Evolutionary conservation across 2,113 vertebrate genomes (phyloP).

Genomic region (Mungos mungo): DNA sequence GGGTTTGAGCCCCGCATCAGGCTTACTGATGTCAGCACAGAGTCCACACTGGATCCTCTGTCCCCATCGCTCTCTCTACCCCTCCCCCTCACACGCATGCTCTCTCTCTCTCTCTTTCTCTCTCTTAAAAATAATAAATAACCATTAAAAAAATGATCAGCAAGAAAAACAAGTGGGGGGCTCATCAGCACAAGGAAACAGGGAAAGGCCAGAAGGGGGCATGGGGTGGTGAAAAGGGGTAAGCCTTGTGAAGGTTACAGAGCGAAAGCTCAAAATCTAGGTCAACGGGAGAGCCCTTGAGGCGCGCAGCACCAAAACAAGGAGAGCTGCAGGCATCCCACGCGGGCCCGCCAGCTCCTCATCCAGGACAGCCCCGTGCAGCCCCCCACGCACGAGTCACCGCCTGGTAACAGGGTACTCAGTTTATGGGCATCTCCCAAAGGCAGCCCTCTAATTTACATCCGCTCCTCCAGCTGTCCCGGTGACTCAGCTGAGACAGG

Average conservation of each 20-base stretch:
- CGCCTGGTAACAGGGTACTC: not conserved
- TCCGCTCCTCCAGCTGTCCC: not conserved
- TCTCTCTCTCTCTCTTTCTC: too few relatives aligned
- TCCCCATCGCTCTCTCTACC: too few relatives aligned
- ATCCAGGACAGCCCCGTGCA: not conserved
- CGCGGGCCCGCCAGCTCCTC: not conserved
- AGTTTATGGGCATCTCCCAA: not conserved
- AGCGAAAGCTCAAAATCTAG: not conserved
- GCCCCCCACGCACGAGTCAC: not conserved
- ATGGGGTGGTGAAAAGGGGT: not conserved
- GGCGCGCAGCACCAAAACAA: not conserved
- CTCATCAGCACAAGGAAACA: not conserved
- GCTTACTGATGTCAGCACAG: too few relatives aligned
- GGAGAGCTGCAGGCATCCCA: not conserved
- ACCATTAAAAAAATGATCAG: not conserved
- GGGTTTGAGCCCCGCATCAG: too few relatives aligned
- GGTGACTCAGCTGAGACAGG: not conserved
- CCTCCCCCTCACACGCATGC: too few relatives aligned
- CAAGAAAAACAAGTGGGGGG: not conserved
- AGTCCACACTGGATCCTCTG: too few relatives aligned
- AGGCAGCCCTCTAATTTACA: not conserved
- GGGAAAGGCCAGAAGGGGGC: not conserved
- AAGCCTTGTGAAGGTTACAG: not conserved
- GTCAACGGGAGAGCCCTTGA: not conserved
- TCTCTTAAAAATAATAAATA: too few relatives aligned